Base-by-base conservation (phyloP, 64 coral and sea anemone species). In the Pachyseris speciosa region DNA sequence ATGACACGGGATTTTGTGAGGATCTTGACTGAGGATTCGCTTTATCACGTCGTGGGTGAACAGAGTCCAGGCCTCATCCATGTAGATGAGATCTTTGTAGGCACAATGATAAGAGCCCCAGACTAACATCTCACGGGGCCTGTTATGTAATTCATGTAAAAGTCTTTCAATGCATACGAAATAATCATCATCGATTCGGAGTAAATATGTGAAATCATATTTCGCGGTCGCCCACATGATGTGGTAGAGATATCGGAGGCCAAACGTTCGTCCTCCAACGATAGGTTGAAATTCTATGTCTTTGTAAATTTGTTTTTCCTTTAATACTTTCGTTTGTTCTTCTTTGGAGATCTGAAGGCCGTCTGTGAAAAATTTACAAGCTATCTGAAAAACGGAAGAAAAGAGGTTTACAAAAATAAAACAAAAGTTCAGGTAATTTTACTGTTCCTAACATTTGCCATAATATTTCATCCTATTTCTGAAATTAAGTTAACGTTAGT, bases 1-100 rank as follows among this genome's bases (percentile, higher is more conserved):
- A 50, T 92, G 89, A 25, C 89, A 92, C 13, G 85, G 6, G 17
- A 92, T 72, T 27, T 4, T 27, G 0, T 27, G 27, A 17, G 55
- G 30, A 38, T 92, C 80, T 75, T 92, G 89, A 7, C 41, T 38
- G 4, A 92, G 53, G 59, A 92, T 74, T n/a, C 51, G 48, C 19
- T 65, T 22, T 19, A 92, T 92, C 12, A 92, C 50, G 69, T 92
- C 89, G 7, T 30, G 24, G 66, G 33, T 63, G 44, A 85, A 92
- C 20, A 92, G 3, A 22, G 83, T 92, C 79, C 79, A 92, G 16
- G 90, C 90, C 43, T 92, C 90, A 28, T 92, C 90, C 4, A 75
- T 31, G 31, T 83, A 92, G 15, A 92, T 53, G 5, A 92, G 67
- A 38, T 92, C 25, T 60, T 64, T 75, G 8, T 7, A 15, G 0